Conservation (phyloP, 2,113 vertebrate genomes). For the Cervus canadensis region DNA sequence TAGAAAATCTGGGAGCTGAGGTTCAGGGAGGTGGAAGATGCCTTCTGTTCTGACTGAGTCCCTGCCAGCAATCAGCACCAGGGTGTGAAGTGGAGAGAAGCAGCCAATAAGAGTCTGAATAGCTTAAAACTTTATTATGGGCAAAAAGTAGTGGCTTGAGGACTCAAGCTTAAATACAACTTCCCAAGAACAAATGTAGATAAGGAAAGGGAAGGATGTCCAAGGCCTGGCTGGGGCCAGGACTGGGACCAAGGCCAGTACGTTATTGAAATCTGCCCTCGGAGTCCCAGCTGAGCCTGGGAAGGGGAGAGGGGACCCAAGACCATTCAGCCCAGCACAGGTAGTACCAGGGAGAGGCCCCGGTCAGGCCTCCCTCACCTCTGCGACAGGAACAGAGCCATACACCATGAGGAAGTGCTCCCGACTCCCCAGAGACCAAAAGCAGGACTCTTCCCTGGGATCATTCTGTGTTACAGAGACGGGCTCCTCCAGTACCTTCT, state of each 20-base stretch:
- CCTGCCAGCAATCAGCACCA: background rate
- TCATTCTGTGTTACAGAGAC: background rate
- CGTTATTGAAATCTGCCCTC: background rate
- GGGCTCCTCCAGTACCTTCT: too few relatives aligned
- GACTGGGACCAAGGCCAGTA: background rate
- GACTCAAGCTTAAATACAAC: background rate
- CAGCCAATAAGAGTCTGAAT: background rate
- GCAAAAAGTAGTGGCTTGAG: background rate
- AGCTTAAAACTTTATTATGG: constrained; percentile 63
- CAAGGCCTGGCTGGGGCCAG: background rate
- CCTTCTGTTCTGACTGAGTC: background rate
- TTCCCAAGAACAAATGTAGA: background rate
- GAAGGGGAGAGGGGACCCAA: background rate
- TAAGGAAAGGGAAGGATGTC: background rate
- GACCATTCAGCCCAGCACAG: background rate
- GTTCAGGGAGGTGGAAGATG: background rate
- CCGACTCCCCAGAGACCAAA: background rate
- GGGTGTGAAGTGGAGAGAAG: background rate
- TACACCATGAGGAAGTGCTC: background rate
- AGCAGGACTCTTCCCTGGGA: background rate
- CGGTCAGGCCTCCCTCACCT: background rate
- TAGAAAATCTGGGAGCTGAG: background rate
- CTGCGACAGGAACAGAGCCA: background rate
- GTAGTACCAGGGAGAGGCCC: background rate
- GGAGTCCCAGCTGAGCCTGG: background rate